Base-by-base conservation (phyloP, 2,888 invertebrate genomes). In the Andrena trimmerana region DNA sequence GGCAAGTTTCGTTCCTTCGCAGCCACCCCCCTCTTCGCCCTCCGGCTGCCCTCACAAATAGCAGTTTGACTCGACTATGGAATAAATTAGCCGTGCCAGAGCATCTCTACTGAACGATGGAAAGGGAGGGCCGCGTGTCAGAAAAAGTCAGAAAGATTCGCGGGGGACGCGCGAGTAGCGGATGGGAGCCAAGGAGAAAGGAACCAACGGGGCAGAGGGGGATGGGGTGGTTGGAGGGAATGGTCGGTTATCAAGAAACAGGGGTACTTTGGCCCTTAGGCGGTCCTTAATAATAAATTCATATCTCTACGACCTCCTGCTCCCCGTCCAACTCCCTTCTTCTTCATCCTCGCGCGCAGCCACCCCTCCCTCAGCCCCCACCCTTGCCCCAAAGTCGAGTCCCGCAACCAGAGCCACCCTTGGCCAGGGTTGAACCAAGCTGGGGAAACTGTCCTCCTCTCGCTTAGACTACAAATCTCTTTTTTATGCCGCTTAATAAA, bases 401-500 rank as follows among this genome's bases (percentile, higher is more conserved):
- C 54, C 54, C 81, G 81, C 75, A 59, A 81, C 60, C 82, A 71
- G 65, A 78, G 71, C 67, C 69, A 82, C 86, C 81, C 82, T 73
- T 78, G 71, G 63, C 77, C 73, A 65, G 59, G 29, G 54, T 57
- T 52, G 73, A 67, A 81, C 67, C 63, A 54, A 62, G 29, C 33
- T n/a, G 16, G 29, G 68, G 50, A 60, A 54, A 68, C 65, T 50
- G 31, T 67, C 81, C 74, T 78, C 79, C 84, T 87, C 86, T 88
- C 86, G 80, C 88, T 84, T 87, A 84, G 90, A 91, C 91, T 91
- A 93, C 93, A 93, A 94, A 94, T 93, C 93, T 93, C 92, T 91
- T 93, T 94, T 94, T 94, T 93, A 93, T 92, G 90, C 90, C 91
- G 92, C 92, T 93, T 94, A 94, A 94, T 94, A 94, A 94, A 94